Base-by-base conservation (phyloP, 1,140 invertebrate genomes). In the Dendrolimus kikuchii region DNA sequence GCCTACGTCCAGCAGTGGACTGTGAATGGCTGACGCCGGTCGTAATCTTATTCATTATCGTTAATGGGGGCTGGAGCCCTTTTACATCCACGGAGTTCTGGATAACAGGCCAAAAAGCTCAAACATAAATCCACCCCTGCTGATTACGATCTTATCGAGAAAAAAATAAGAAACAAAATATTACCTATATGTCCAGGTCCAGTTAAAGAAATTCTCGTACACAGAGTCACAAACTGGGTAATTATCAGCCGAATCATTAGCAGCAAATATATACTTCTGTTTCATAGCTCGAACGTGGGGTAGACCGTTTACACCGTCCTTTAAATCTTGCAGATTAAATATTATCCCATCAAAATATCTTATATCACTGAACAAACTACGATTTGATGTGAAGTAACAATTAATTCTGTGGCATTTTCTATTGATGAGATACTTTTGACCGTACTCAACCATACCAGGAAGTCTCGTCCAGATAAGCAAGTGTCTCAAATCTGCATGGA, bases 171-270 rank as follows among this genome's bases (percentile, higher is more conserved):
- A 41, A 6, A 54, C 37, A 39, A 40, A 39, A 9, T 8, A 59
- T 52, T 59, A 81, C 66, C 90, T 88, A 69, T 93, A 93, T 5
- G 90, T 90, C 81, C 89, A 91, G 38, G 91, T 93, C 88, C 90
- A 90, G 64, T 93, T 93, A 59, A 92, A 90, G 53, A 77, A 86
- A 42, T 66, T 46, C 8, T 87, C 74, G 52, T 76, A 85, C 44
- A 61, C 42, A 37, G 59, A 9, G 59, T 73, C 57, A 49, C 81
- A 86, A 5, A 80, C 59, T 7, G 79, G 79, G 58, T 72, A 82
- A 48, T 82, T 79, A 51, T 73, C 73, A 5, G 78, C 60, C 3
- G 82, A 86, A 56, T 82, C 74, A 6, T 78, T 86, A 0, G 74
- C 73, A 5, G 76, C 71, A 53, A 87, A 89, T 4, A 89, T 72